A percentile compares a stretch with the other conserved stretches of the same genome.
These are phyloP conservation scores for Tanytarsus gracilentus DNA, from an alignment of 2,888 invertebrate genomes.

Conservation along the genomic window DNA sequence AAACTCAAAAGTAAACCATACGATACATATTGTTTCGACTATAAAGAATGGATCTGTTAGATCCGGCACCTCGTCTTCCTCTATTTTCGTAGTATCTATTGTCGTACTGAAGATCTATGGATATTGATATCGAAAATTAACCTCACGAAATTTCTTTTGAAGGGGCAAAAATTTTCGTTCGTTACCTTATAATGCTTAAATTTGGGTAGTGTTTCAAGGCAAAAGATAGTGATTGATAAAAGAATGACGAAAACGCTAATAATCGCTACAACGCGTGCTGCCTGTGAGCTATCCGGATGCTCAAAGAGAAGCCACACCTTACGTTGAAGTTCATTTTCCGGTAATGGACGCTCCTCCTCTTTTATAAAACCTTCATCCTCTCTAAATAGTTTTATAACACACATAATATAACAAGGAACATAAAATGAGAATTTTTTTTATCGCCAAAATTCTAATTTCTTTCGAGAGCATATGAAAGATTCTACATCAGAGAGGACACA, in stretches of 20 bases:
- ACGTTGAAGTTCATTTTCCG: slow-evolving; percentile 92
- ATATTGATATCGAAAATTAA: background rate
- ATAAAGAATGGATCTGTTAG: slow-evolving; percentile 99
- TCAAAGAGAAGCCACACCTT: slow-evolving; percentile 99
- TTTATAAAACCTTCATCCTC: slow-evolving; percentile 99
- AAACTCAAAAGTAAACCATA: slow-evolving; percentile 98
- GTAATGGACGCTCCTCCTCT: slow-evolving; percentile 97
- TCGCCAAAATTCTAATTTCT: too few species aligned
- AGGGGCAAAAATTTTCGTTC: slow-evolving; percentile 30
- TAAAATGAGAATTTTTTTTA: too few species aligned
- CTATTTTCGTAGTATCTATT: slow-evolving; percentile 91
- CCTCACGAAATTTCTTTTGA: background rate
- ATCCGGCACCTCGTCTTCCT: slow-evolving; percentile 97
- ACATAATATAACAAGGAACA: too few species aligned
- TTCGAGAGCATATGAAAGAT: slow-evolving; percentile 28
- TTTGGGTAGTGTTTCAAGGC: slow-evolving; percentile 97
- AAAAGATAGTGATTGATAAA: slow-evolving; percentile 98
- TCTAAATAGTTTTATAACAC: too few species aligned
- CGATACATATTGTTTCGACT: slow-evolving; percentile 98
- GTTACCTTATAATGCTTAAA: slow-evolving; percentile 90
- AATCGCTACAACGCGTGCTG: slow-evolving; percentile 96
- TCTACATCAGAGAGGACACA: slow-evolving; percentile 23
- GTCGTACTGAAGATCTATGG: slow-evolving; percentile 78
- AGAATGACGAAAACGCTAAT: slow-evolving; percentile 98
- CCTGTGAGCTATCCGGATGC: slow-evolving; percentile 98